These are phyloP conservation scores for Cosmopolites sordidus DNA, from an alignment of 2,888 invertebrate species.

Conservation along the genomic window DNA sequence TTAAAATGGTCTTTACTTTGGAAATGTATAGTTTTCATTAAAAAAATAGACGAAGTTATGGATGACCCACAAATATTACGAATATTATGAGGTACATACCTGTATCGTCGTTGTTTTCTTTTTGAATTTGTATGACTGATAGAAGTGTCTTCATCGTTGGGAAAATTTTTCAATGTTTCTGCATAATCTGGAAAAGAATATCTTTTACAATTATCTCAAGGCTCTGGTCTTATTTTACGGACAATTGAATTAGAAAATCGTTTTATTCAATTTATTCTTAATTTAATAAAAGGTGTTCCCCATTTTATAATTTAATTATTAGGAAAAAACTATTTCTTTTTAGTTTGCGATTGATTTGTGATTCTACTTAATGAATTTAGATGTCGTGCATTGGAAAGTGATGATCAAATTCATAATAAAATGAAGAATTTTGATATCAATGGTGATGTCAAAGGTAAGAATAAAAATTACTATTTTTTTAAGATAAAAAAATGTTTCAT, in stretches of 20 bases:
- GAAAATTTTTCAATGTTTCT: constrained; percentile 34
- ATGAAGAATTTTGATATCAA: too few relatives aligned
- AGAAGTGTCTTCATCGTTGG: constrained; percentile 33
- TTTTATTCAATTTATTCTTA: constrained; percentile 30
- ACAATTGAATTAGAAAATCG: constrained; percentile 30
- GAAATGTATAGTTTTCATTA: too few relatives aligned
- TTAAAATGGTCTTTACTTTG: too few relatives aligned
- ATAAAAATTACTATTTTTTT: too few relatives aligned
- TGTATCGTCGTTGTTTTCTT: constrained; percentile 59
- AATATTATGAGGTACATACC: constrained; percentile 44
- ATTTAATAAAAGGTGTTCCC: constrained; percentile 14
- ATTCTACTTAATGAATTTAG: too few relatives aligned
- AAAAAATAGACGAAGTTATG: too few relatives aligned
- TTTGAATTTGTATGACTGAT: constrained; percentile 41
- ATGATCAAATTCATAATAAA: too few relatives aligned
- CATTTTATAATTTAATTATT: constrained; percentile 13
- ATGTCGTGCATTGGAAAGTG: too few relatives aligned
- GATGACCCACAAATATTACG: too few relatives aligned
- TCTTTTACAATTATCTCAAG: background rate
- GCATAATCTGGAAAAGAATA: constrained; percentile 31
- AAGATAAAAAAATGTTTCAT: too few relatives aligned
- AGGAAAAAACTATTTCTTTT: background rate
- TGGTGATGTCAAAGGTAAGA: too few relatives aligned
- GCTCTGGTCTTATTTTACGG: background rate
- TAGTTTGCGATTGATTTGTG: too few relatives aligned